phyloP scores from a whole-genome alignment of 2,888 invertebrate genomes.

The Zelleria hepariella region DNA sequence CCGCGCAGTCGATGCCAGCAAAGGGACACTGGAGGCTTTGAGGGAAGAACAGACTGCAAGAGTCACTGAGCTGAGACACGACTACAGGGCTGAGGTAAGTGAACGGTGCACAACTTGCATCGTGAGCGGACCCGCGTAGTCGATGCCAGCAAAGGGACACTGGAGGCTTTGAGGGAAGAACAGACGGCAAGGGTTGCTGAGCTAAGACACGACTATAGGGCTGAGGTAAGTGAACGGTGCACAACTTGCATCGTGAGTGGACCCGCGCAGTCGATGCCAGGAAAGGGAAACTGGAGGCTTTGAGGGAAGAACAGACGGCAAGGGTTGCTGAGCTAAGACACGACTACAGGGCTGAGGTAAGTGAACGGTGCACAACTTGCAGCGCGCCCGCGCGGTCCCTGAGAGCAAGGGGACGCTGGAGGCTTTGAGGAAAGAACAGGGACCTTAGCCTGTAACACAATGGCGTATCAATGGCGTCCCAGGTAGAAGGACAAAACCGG shows the following conservation, averaged over 20 bases:
- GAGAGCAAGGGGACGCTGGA: no score
- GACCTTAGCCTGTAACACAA: no score
- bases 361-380: slow-evolving; percentile 57
- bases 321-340: slow-evolving; percentile 74
- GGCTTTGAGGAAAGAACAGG: slow-evolving; percentile 70
- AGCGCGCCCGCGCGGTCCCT: slow-evolving; percentile 64
- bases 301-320: slow-evolving; percentile 71
- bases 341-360: slow-evolving; percentile 76
- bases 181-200: slow-evolving; percentile 74
- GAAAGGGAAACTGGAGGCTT: no score
- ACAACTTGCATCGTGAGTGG: no score
- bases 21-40: slow-evolving; percentile 69
- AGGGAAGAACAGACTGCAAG: slow-evolving; percentile 72
- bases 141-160: slow-evolving; percentile 61
- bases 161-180: slow-evolving; percentile 69
- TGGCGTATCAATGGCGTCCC: no score
- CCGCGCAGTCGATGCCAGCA: no score
- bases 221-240: slow-evolving; percentile 65
- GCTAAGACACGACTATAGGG: slow-evolving; percentile 74
- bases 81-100: slow-evolving; percentile 75
- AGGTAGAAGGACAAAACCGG: no score
- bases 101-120: slow-evolving; percentile 29
- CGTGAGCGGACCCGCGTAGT: slow-evolving; percentile 61
- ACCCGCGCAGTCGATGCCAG: no score
- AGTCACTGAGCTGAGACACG: slow-evolving; percentile 73